Percentiles rank a stretch among this genome's conserved stretches.
phyloP scores from a whole-genome alignment of 2,113 vertebrate genomes.

The Prunella himalayana region DNA sequence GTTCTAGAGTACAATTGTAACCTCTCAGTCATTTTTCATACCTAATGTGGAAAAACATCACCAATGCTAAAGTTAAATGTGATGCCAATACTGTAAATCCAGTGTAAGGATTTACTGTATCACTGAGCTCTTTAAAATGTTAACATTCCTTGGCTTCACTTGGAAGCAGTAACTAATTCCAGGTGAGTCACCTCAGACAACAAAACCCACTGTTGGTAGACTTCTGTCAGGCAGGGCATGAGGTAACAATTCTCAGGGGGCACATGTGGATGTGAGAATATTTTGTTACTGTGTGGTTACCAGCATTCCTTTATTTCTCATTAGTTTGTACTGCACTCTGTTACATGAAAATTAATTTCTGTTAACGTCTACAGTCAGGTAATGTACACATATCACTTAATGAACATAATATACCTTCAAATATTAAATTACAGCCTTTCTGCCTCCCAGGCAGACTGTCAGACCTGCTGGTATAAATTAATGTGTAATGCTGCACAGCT shows the following conservation, averaged over 20 bases:
- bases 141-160: not conserved
- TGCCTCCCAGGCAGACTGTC: not conserved
- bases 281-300: not conserved
- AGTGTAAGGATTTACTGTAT: not conserved
- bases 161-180: slow-evolving; percentile 8
- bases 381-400: not conserved
- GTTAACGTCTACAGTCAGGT: not conserved
- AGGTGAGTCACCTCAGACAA: slow-evolving; percentile 18
- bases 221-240: not conserved
- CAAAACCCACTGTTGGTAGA: not conserved
- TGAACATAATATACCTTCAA: not conserved
- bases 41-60: not conserved
- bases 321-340: not conserved
- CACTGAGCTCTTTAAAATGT: not conserved
- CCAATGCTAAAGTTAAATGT: not conserved
- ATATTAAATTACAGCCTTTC: not conserved
- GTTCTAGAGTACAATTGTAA: not conserved
- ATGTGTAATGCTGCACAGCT: not conserved
- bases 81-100: not conserved
- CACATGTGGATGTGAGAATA: not conserved
- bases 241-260: not conserved
- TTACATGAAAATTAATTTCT: not conserved
- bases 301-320: not conserved
- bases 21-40: not conserved
- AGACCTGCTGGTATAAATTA: not conserved